Evolutionary conservation across 2,888 invertebrate species (phyloP), one percentile per base, ranked within the genome.

Genomic region (Tenthredo scrophulariae): DNA sequence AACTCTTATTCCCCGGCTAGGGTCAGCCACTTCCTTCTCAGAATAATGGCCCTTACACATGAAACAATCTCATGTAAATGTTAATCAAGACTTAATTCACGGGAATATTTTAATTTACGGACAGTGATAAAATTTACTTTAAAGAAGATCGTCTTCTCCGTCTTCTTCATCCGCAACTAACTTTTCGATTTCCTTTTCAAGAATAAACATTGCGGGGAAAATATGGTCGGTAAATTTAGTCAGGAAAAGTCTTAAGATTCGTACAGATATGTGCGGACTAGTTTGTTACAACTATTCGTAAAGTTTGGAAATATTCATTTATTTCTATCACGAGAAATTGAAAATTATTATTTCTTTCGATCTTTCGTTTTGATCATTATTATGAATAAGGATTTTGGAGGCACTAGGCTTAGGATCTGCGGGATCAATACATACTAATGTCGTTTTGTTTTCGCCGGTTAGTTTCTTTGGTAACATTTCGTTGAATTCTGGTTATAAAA

Each of bases 21-120:
- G 84, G 84, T 72, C 84, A 72, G 85, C 85, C 67, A 85, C 85
- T 88, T 89, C 88, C 87, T 87, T 87, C 87, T 86, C 88, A 87
- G 86, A 88, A 88, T 89, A 89, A 89, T 89, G 88, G 88, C 87
- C 67, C 85, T 85, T 85, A 87, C 86, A 87, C 89, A 89, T 88
- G 89, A 88, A 89, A 88, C 87, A 88, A 89, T 89, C 86, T 84
- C 88, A 87, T 86, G 88, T 87, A 86, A 86, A 86, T 84, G 86
- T 86, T 88, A 87, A 88, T 88, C 87, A 86, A 85, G 87, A 87
- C 88, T 87, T 87, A 85, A 86, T 87, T 67, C 83, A 67, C 83
- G 43, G 67, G 65, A 83, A 46, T 67, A 83, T 83, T 83, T 37
- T 83, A 65, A 67, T 83, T 83, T 29, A 70, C 83, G 65, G 67